Evolutionary conservation across 2,113 vertebrate genomes (phyloP).

Genomic region (Rhabdornis inornatus): DNA sequence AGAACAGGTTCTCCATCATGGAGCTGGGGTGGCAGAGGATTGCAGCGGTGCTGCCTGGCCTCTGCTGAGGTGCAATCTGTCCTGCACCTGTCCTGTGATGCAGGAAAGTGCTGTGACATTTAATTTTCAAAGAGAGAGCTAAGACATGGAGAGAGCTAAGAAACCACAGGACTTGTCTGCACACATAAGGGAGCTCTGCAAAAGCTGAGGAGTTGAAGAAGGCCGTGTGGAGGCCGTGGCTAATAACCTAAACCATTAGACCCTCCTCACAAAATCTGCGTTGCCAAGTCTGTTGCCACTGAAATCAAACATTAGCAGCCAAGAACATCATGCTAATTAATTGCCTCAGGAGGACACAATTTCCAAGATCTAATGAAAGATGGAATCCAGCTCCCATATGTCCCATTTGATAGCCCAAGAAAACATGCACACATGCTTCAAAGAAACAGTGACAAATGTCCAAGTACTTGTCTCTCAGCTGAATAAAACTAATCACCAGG

Average conservation of each 20-base stretch:
- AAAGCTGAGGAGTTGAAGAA: background rate
- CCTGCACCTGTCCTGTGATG: background rate
- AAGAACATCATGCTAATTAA: constrained; percentile 39
- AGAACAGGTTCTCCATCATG: background rate
- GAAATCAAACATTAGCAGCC: constrained; percentile 45
- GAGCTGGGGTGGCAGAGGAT: background rate
- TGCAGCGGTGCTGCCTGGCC: background rate
- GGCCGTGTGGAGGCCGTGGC: background rate
- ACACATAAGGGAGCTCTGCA: background rate
- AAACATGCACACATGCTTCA: background rate
- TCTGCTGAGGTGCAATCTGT: background rate
- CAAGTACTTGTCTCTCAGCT: background rate
- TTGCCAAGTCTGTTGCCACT: constrained; percentile 28
- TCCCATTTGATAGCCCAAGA: constrained; percentile 3
- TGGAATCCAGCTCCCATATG: constrained; percentile 5
- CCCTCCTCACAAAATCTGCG: background rate
- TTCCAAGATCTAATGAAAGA: constrained; percentile 39
- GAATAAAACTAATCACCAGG: background rate
- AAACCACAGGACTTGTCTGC: background rate
- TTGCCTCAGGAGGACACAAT: constrained; percentile 21
- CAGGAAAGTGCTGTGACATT: background rate
- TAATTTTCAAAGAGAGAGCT: background rate
- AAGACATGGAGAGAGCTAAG: background rate
- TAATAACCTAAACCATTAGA: background rate
- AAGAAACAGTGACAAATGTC: background rate